Percentiles rank a stretch among this genome's conserved stretches.
These are phyloP conservation scores for Cryptocephalus primarius DNA, from an alignment of 2,888 invertebrate species.

Conservation along the genomic window DNA sequence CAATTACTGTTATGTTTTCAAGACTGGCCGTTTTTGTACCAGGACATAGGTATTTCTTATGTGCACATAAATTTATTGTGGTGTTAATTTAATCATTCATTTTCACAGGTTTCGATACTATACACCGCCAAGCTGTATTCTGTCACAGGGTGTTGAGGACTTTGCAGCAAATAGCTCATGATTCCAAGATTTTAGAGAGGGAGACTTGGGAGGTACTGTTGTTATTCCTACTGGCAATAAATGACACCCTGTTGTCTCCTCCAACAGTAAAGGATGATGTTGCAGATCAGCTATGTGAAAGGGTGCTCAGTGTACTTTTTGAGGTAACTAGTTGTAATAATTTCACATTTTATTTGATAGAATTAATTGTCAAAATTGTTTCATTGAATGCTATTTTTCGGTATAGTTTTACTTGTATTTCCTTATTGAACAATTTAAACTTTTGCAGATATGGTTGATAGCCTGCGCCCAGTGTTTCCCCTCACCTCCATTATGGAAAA, in stretches of 20 bases:
- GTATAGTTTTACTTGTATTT: background rate
- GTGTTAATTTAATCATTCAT: background rate
- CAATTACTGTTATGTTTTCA: constrained; percentile 39
- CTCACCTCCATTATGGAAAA: constrained; percentile 91
- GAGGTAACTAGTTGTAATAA: constrained; percentile 46
- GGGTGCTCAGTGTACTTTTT: constrained; percentile 86
- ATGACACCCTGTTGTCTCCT: constrained; percentile 82
- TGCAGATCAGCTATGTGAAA: constrained; percentile 83
- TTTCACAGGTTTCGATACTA: constrained; percentile 67
- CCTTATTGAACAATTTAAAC: background rate
- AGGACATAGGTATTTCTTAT: constrained; percentile 63
- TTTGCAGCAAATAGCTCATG: constrained; percentile 68
- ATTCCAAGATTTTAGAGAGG: constrained; percentile 62
- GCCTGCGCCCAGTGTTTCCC: constrained; percentile 80
- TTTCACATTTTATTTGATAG: background rate
- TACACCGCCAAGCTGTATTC: constrained; percentile 85
- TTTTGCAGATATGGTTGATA: constrained; percentile 51
- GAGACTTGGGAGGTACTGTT: constrained; percentile 88
- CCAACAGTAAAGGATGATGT: constrained; percentile 90
- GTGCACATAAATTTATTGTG: background rate
- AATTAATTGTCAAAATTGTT: background rate
- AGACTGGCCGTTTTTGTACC: constrained; percentile 86
- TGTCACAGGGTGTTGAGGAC: constrained; percentile 85
- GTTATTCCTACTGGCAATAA: constrained; percentile 79
- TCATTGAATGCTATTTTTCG: background rate